Conservation (phyloP, 2,888 invertebrate species). For the Drosophila ustulata region DNA sequence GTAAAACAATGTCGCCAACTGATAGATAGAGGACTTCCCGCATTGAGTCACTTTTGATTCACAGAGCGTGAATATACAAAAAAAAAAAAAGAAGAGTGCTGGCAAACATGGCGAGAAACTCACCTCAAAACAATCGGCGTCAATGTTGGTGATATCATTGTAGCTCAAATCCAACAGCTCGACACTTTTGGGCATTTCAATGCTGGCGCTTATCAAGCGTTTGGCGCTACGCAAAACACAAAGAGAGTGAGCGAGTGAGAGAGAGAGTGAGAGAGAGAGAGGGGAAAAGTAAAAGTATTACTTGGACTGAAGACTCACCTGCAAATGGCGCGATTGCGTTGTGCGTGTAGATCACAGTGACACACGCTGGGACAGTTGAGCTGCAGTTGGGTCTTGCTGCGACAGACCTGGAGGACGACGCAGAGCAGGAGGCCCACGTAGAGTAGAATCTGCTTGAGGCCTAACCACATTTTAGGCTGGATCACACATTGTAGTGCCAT, state of each 20-base stretch:
- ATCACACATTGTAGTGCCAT: slow-evolving; percentile 71
- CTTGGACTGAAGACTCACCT: slow-evolving; percentile 65
- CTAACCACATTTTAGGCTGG: slow-evolving; percentile 71
- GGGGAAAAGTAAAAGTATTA: slow-evolving; percentile 26
- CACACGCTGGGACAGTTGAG: slow-evolving; percentile 81
- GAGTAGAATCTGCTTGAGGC: slow-evolving; percentile 70
- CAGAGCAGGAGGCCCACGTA: slow-evolving; percentile 71
- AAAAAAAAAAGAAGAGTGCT: background rate
- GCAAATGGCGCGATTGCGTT: slow-evolving; percentile 83
- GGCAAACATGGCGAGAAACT: slow-evolving; percentile 44
- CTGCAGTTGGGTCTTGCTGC: slow-evolving; percentile 67
- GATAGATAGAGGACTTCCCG: background rate
- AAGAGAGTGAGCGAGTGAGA: slow-evolving; percentile 4
- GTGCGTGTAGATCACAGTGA: slow-evolving; percentile 77
- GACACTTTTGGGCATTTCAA: slow-evolving; percentile 87
- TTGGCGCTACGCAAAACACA: slow-evolving; percentile 85
- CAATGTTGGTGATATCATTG: slow-evolving; percentile 88
- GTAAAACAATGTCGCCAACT: background rate
- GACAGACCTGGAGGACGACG: slow-evolving; percentile 67
- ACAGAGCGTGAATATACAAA: background rate
- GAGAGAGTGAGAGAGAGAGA: slow-evolving; percentile 1
- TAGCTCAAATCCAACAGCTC: slow-evolving; percentile 88
- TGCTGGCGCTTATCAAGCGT: slow-evolving; percentile 87
- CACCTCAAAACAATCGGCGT: slow-evolving; percentile 88
- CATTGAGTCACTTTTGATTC: slow-evolving; percentile 11